Evolutionary conservation across 2,888 invertebrate genomes (phyloP).

Genomic region (Microplitis deprimator): DNA sequence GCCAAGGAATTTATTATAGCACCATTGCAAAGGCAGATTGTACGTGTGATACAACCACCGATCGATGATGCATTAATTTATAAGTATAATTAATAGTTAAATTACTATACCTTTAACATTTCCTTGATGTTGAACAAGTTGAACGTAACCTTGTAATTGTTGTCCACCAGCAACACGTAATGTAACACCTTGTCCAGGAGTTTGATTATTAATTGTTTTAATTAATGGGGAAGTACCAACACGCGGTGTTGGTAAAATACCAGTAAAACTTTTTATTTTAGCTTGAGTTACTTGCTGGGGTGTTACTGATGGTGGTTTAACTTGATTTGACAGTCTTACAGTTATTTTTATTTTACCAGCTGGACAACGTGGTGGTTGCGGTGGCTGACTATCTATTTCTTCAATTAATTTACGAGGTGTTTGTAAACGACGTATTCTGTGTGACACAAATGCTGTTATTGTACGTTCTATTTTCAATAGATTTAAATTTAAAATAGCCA

Average conservation of each 20-base stretch:
- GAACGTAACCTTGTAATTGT: conserved; percentile 72
- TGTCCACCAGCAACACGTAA: conserved; percentile 69
- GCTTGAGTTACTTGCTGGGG: conserved; percentile 56
- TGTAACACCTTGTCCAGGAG: conserved; percentile 65
- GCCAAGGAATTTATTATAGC: conserved; percentile 63
- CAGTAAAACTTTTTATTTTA: conserved; percentile 65
- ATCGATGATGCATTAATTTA: conserved; percentile 51
- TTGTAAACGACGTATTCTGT: conserved; percentile 83
- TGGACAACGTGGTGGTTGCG: conserved; percentile 77
- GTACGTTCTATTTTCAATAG: conserved; percentile 79
- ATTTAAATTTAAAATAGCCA: conserved; percentile 77
- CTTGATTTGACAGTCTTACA: conserved; percentile 71
- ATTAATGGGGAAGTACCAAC: conserved; percentile 70
- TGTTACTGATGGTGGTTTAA: conserved; percentile 56
- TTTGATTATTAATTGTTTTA: conserved; percentile 64
- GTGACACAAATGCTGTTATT: conserved; percentile 87
- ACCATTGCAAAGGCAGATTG: conserved; percentile 62
- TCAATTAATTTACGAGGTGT: conserved; percentile 81
- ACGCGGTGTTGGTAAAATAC: conserved; percentile 65
- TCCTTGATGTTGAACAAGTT: conserved; percentile 74
- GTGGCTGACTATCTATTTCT: conserved; percentile 77
- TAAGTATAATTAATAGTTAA: neutral
- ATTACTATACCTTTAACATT: conserved; percentile 72
- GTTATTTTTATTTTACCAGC: conserved; percentile 78
- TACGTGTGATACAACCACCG: conserved; percentile 49